A percentile compares a stretch with the other conserved stretches of the same genome.
phyloP scores from a whole-genome alignment of 1,140 invertebrate species.

The Drosophila melanogaster region DNA sequence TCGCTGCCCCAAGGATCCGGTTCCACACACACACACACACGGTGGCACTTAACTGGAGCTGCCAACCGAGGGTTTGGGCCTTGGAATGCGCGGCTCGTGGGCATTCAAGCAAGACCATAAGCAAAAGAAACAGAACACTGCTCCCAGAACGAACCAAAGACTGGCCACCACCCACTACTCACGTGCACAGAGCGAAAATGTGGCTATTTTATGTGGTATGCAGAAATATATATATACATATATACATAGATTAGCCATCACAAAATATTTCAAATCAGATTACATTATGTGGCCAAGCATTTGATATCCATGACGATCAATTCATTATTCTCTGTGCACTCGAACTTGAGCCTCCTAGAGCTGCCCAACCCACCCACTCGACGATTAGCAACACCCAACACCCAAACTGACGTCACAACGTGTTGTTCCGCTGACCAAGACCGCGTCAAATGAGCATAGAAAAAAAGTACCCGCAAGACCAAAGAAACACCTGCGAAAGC shows the following conservation, averaged over 20 bases:
- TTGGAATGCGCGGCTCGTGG: conserved; percentile 38
- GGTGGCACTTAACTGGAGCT: conserved; percentile 49
- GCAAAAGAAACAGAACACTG: not conserved
- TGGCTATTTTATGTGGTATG: not conserved
- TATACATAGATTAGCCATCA: no score
- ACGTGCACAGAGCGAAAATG: not conserved
- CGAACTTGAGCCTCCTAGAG: conserved; percentile 39
- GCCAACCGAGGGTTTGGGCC: conserved; percentile 40
- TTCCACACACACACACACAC: conserved; percentile 17
- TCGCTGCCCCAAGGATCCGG: conserved; percentile 41
- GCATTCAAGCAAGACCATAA: conserved; percentile 51
- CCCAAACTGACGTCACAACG: conserved; percentile 34
- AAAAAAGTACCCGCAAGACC: conserved; percentile 42
- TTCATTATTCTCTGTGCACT: not conserved
- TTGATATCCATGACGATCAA: not conserved
- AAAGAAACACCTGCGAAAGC: conserved; percentile 38
- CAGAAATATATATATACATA: no score
- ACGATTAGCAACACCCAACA: not conserved
- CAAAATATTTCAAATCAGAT: no score
- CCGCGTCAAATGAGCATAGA: conserved; percentile 23
- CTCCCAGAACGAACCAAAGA: conserved; percentile 13
- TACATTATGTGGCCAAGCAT: no score
- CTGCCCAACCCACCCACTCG: conserved; percentile 12
- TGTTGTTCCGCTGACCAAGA: conserved; percentile 23
- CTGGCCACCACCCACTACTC: conserved; percentile 4